These are phyloP conservation scores for Lithobates pipiens DNA, from an alignment of 2,797 vertebrate genomes.

Conservation along the genomic window DNA sequence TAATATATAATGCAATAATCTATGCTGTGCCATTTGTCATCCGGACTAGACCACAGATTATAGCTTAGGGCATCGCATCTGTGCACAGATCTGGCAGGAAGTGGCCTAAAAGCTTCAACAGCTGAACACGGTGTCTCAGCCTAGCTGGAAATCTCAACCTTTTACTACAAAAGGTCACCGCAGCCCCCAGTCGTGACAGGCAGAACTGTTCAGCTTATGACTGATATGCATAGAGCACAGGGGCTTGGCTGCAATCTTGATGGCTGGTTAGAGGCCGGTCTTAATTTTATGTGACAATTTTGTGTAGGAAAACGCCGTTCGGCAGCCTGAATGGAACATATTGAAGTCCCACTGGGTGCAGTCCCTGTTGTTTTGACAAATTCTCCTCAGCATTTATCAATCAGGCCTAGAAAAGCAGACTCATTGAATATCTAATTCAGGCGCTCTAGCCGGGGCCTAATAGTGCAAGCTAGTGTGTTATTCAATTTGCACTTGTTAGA, in stretches of 20 bases:
- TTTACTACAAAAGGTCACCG: conserved; percentile 86
- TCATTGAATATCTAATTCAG: conserved; percentile 84
- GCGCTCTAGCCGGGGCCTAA: conserved; percentile 77
- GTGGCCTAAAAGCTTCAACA: conserved; percentile 93
- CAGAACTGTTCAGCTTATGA: conserved; percentile 82
- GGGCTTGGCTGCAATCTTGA: conserved; percentile 77
- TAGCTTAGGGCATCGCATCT: conserved; percentile 98
- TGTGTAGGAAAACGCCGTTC: conserved; percentile 78
- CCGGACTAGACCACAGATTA: conserved; percentile 92
- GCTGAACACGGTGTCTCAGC: conserved; percentile 84
- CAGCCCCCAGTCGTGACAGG: conserved; percentile 81
- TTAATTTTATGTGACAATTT: conserved; percentile 84
- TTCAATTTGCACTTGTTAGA: conserved; percentile 87
- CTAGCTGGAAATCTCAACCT: conserved; percentile 82
- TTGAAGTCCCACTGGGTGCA: conserved; percentile 91
- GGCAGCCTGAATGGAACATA: conserved; percentile 93
- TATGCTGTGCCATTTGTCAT: conserved; percentile 93
- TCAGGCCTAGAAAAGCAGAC: conserved; percentile 83
- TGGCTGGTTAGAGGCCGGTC: conserved; percentile 81
- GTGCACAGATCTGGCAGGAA: conserved; percentile 91
- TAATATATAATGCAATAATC: conserved; percentile 99
- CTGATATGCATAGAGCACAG: conserved; percentile 79
- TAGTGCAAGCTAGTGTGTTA: conserved; percentile 81
- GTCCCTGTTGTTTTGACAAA: conserved; percentile 94
- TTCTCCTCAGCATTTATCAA: conserved; percentile 94